phyloP scores from a whole-genome alignment of 1,140 invertebrate genomes.

The Brachionus plicatilis region DNA sequence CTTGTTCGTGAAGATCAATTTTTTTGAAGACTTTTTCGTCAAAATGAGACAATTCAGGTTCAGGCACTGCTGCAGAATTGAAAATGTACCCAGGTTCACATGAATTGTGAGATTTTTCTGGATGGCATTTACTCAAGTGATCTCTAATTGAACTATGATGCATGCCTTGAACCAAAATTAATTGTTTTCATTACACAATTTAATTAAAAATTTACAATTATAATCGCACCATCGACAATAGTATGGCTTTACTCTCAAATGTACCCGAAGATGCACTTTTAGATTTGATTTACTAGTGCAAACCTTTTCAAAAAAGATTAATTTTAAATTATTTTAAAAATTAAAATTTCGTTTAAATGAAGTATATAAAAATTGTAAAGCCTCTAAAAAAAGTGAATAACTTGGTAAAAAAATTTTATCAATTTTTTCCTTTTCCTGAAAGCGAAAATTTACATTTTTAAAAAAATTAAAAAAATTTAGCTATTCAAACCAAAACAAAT shows the following conservation, averaged over 20 bases:
- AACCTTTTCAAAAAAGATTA: background rate
- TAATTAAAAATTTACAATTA: conserved; percentile 25
- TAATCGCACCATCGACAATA: conserved; percentile 37
- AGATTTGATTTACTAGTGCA: conserved; percentile 37
- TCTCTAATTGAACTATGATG: conserved; percentile 39
- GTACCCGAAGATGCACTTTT: conserved; percentile 38
- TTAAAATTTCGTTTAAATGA: background rate
- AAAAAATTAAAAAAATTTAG: too few relatives aligned
- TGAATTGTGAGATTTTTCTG: conserved; percentile 23
- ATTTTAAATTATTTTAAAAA: background rate
- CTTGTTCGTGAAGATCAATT: background rate
- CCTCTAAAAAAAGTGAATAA: background rate
- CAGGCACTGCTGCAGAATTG: conserved; percentile 38
- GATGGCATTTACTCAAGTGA: conserved; percentile 40
- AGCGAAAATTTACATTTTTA: too few relatives aligned
- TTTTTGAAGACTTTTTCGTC: conserved; percentile 2
- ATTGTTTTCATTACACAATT: background rate
- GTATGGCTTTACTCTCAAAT: conserved; percentile 38
- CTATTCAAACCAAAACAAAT: too few relatives aligned
- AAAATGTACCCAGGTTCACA: conserved; percentile 37
- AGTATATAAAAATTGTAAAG: background rate
- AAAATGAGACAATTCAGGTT: conserved; percentile 34
- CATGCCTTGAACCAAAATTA: conserved; percentile 9
- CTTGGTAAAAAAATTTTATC: background rate
- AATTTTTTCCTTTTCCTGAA: background rate